Base-by-base conservation (phyloP, 2,113 vertebrate genomes). In the Chascanopsetta lugubris region DNA sequence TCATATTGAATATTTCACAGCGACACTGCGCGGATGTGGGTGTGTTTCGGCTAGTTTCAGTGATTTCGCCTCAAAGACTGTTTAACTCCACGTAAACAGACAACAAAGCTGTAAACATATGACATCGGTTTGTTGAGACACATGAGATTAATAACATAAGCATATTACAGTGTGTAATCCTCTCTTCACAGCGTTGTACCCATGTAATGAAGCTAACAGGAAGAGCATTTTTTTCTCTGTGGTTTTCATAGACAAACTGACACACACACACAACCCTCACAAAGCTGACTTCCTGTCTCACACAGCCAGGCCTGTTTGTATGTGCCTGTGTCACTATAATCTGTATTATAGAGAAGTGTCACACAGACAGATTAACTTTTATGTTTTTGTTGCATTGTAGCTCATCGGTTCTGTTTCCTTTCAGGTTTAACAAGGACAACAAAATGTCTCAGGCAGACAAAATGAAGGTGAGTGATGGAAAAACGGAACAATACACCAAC, bases 391-490 rank as follows among this genome's bases (percentile, higher is more conserved):
- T 36, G 1, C 6, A 5, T 7, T 6, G 21, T 11, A 4, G 43
- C 3, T 72, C 6, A 61, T 22, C 0, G 7, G 45, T 0, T 69
- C 22, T 63, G 18, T 53, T 73, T 57, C 36, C 24, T 76, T 68
- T 29, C 69, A 91, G 90, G 69, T 70, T 65, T n/a, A 65, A 51
- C 54, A 46, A 68, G 42, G 43, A 69, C 22, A 24, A 38, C 66
- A 86, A 59, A 4, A 93, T 93, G 93, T 93, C 93, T 86, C 92
- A 93, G 71, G 89, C 88, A 2, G 93, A 93, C 48, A 93, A 93
- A 90, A 72, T 89, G 36, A 93, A 93, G 91, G 92, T 92, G 77
- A 84, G 89, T 55, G 8, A 5, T 8, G 4, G 15, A 47, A 20
- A 38, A 15, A 2, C 36, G 45, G 3, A 50, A 45, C 3, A 9